Evolutionary conservation across 1,140 invertebrate genomes (phyloP).

Genomic region (Lepidurus arcticus): DNA sequence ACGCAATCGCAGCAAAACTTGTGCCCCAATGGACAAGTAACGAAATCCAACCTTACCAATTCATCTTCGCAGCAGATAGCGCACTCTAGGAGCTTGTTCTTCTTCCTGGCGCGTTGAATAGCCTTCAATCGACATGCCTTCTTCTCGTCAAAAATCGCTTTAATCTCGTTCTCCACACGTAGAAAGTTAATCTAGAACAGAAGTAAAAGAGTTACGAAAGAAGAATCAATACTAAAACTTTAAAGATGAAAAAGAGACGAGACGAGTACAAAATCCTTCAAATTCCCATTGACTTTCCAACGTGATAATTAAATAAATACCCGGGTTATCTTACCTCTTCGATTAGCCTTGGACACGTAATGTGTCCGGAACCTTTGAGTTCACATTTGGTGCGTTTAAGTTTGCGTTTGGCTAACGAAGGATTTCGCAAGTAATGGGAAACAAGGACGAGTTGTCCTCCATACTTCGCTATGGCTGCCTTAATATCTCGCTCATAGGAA

Average conservation of each 20-base stretch:
- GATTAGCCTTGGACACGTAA: neutral
- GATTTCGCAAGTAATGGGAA: neutral
- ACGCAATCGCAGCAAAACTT: neutral
- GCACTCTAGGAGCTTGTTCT: neutral
- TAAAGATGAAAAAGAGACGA: too few species aligned
- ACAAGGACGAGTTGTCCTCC: neutral
- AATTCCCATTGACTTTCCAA: too few species aligned
- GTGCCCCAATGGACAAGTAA: neutral
- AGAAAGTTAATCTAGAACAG: neutral
- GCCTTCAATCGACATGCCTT: neutral
- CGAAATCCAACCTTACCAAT: neutral
- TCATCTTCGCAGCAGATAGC: neutral
- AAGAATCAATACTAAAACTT: too few species aligned
- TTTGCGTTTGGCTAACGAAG: neutral
- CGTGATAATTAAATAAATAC: too few species aligned
- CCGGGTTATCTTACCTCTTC: neutral
- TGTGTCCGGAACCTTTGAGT: neutral
- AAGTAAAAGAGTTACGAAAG: neutral
- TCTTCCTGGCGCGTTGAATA: neutral
- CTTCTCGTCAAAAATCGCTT: neutral
- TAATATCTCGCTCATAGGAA: neutral
- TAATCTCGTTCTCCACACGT: neutral
- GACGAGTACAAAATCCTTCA: too few species aligned
- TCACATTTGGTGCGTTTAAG: neutral
- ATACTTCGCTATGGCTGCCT: neutral